These are phyloP conservation scores for Eulemur albifrons DNA, from an alignment of 2,797 vertebrate genomes.

Conservation along the genomic window DNA sequence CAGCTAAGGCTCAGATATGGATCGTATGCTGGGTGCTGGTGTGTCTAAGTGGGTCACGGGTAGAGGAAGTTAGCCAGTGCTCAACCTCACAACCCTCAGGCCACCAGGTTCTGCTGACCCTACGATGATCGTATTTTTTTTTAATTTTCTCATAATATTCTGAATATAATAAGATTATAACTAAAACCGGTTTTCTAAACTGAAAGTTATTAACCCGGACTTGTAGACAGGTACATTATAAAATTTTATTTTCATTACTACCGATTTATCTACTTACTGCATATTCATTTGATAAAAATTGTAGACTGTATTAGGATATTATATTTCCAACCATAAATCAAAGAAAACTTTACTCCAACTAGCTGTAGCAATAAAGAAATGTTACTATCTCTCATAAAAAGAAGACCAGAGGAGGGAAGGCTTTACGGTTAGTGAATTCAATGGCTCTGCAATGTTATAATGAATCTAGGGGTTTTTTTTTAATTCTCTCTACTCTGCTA, in stretches of 20 bases:
- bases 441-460: background rate
- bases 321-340: background rate
- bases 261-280: background rate
- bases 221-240: background rate
- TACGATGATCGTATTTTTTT: background rate
- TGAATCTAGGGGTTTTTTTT: background rate
- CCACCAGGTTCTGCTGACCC: background rate
- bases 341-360: background rate
- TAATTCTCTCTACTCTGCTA: background rate
- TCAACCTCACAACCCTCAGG: background rate
- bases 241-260: background rate
- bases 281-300: background rate
- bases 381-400: background rate
- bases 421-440: background rate
- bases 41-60: background rate
- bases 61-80: background rate
- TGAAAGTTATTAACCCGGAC: background rate
- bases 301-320: background rate
- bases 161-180: background rate
- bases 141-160: background rate
- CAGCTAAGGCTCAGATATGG: no score
- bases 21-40: background rate
- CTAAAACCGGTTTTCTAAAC: background rate
- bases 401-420: background rate
- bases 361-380: background rate